phyloP scores from a whole-genome alignment of 2,888 invertebrate species.

The Calliopum simillimum region DNA sequence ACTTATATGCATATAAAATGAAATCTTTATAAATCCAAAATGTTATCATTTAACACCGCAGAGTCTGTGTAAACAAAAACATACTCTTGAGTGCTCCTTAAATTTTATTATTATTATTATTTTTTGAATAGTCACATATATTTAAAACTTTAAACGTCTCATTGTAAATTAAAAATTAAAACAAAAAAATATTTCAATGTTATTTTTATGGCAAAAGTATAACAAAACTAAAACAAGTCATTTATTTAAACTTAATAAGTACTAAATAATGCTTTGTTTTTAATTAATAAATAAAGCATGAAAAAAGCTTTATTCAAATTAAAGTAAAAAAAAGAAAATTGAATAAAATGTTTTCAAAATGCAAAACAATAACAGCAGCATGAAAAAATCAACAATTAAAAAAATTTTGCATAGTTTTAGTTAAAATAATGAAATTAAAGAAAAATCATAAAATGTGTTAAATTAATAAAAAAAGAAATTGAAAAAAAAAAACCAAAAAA shows the following conservation, averaged over 20 bases:
- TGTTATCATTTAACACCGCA: too few relatives aligned
- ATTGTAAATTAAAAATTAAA: slow-evolving; percentile 8
- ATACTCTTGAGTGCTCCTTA: too few relatives aligned
- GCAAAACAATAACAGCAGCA: slow-evolving; percentile 4
- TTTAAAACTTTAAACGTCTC: slow-evolving; percentile 9
- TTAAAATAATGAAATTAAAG: neutral
- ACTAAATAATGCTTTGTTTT: neutral
- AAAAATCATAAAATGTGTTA: neutral
- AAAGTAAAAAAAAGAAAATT: neutral
- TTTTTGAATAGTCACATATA: neutral
- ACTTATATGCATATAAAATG: too few relatives aligned
- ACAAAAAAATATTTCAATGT: slow-evolving; percentile 6
- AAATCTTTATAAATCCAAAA: too few relatives aligned
- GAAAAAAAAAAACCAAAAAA: slow-evolving; percentile 12
- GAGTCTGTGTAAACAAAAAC: too few relatives aligned
- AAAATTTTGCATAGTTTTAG: slow-evolving; percentile 14
- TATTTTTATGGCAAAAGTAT: slow-evolving; percentile 3
- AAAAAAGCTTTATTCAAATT: too few relatives aligned
- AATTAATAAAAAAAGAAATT: neutral
- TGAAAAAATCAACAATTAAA: slow-evolving; percentile 1
- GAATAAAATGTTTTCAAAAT: neutral
- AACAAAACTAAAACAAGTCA: slow-evolving; percentile 15
- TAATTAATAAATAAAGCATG: too few relatives aligned
- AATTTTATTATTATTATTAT: neutral
- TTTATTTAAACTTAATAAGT: slow-evolving; percentile 11